These are phyloP conservation scores for Arge pagana DNA, from an alignment of 2,888 invertebrate genomes.

Conservation along the genomic window DNA sequence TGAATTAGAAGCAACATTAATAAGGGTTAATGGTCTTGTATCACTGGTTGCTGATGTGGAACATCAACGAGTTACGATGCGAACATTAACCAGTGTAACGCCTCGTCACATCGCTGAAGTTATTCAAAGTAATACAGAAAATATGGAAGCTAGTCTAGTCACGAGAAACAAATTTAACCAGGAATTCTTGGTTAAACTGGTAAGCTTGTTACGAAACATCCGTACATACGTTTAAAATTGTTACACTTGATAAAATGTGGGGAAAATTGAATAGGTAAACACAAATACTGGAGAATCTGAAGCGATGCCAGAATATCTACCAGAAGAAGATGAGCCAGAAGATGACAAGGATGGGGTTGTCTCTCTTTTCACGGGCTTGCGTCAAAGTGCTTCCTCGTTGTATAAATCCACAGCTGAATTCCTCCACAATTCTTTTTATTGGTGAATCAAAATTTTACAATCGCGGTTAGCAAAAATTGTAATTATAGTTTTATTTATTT, in stretches of 20 bases:
- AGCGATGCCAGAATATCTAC: slow-evolving; percentile 54
- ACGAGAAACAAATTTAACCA: slow-evolving; percentile 57
- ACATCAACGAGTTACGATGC: slow-evolving; percentile 57
- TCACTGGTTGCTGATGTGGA: slow-evolving; percentile 57
- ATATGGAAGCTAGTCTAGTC: slow-evolving; percentile 55
- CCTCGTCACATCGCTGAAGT: slow-evolving; percentile 55
- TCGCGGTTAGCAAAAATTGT: slow-evolving; percentile 14
- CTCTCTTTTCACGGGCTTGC: slow-evolving; percentile 54
- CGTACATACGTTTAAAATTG: no score
- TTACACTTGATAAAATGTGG: no score
- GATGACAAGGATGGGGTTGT: slow-evolving; percentile 53
- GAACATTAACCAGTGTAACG: slow-evolving; percentile 53
- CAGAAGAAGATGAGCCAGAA: slow-evolving; percentile 50
- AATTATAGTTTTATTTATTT: slow-evolving; percentile 24
- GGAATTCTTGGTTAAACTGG: slow-evolving; percentile 55
- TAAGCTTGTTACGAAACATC: slow-evolving; percentile 32
- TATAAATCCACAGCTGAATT: slow-evolving; percentile 56
- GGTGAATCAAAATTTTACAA: slow-evolving; percentile 42
- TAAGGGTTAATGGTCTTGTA: slow-evolving; percentile 55
- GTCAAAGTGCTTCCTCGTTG: slow-evolving; percentile 53
- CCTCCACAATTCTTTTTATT: slow-evolving; percentile 54
- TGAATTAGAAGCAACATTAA: slow-evolving; percentile 53
- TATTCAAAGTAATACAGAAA: slow-evolving; percentile 51
- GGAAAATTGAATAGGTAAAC: slow-evolving; percentile 38
- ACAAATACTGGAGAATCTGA: slow-evolving; percentile 44